Evolutionary conservation across 2,888 invertebrate genomes (phyloP).

Genomic region (Drosophila lacicola): DNA sequence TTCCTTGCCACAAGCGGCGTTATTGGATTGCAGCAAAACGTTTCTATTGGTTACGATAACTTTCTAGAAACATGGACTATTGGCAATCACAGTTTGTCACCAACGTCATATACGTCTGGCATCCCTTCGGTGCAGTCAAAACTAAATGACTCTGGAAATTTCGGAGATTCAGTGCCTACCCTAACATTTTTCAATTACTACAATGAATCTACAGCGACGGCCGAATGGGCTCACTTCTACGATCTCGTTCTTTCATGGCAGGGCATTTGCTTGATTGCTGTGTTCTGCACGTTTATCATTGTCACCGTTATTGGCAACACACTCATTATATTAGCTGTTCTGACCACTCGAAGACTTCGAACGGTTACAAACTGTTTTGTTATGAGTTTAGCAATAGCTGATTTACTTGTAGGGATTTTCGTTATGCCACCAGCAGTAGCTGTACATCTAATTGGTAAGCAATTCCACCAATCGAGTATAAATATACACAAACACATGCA

Average conservation of each 20-base stretch:
- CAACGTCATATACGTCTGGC: constrained; percentile 17
- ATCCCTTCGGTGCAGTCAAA: constrained; percentile 32
- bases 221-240: constrained; percentile 82
- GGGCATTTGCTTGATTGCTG: constrained; percentile 88
- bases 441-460: constrained; percentile 90
- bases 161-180: constrained; percentile 32
- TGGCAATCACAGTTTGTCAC: constrained; percentile 38
- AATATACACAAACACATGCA: neutral
- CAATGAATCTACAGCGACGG: constrained; percentile 70
- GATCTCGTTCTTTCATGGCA: constrained; percentile 83
- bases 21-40: constrained; percentile 57
- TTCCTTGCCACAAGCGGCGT: constrained; percentile 64
- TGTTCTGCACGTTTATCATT: constrained; percentile 89
- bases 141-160: constrained; percentile 40
- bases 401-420: constrained; percentile 95
- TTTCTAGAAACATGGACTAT: constrained; percentile 50
- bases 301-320: constrained; percentile 94
- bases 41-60: constrained; percentile 65
- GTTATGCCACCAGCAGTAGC: constrained; percentile 98
- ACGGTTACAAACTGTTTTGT: constrained; percentile 98
- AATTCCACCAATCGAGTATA: neutral
- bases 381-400: constrained; percentile 96
- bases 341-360: constrained; percentile 93
- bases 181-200: constrained; percentile 63
- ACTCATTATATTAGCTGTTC: constrained; percentile 94